Evolutionary conservation across 1,140 invertebrate genomes (phyloP).

Genomic region (Plodia interpunctella): DNA sequence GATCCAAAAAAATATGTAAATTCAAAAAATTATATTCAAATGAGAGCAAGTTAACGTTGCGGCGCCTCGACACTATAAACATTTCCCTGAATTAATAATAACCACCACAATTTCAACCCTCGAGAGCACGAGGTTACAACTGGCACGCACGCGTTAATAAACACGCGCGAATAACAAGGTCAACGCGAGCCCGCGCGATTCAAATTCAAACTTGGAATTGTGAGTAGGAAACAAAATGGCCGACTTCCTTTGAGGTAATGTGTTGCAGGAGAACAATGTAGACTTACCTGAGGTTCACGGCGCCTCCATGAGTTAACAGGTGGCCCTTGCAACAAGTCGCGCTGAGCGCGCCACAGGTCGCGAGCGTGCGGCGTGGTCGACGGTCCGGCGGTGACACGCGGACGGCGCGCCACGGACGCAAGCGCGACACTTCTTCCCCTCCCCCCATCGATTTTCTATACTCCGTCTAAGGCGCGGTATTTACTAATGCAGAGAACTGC

Average conservation of each 20-base stretch:
- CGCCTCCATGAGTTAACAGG: conserved; percentile 69
- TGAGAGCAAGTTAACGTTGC: not conserved
- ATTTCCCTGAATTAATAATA: conserved; percentile 1
- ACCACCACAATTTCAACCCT: conserved; percentile 4
- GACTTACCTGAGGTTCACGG: conserved; percentile 63
- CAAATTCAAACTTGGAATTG: conserved; percentile 13
- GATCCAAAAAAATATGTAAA: not conserved
- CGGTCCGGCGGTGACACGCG: conserved; percentile 54
- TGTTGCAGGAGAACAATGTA: conserved; percentile 1
- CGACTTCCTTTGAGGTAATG: conserved; percentile 10
- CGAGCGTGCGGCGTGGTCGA: conserved; percentile 54
- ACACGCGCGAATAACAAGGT: conserved; percentile 23
- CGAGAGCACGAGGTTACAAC: not conserved
- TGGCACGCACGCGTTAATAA: conserved; percentile 17
- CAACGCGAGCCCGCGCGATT: conserved; percentile 13
- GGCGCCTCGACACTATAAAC: not conserved
- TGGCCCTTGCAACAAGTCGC: conserved; percentile 66
- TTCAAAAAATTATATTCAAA: not conserved
- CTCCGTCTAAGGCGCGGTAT: conserved; percentile 56
- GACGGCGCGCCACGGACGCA: conserved; percentile 41
- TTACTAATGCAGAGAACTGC: conserved; percentile 67
- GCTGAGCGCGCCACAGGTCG: conserved; percentile 49
- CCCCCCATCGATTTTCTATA: conserved; percentile 65
- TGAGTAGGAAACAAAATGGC: conserved; percentile 1
- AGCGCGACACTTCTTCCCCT: conserved; percentile 39